Evolutionary conservation across 2,888 invertebrate species (phyloP), one percentile per base, ranked within the genome.

Genomic region (Mesorhabditis belari): DNA sequence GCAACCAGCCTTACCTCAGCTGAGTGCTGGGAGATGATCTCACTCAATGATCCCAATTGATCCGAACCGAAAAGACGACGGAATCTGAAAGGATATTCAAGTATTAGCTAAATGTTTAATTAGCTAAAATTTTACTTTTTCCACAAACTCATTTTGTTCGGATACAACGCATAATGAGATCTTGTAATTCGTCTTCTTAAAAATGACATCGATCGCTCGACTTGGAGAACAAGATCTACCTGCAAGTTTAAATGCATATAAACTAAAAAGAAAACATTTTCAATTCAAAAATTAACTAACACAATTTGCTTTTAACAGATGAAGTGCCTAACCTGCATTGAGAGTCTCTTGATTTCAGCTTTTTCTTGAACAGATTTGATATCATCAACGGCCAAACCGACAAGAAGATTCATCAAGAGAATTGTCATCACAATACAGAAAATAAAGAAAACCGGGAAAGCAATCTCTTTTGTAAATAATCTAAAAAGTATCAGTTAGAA

Each of bases 321-420:
- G 28, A 29, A 35, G n/a, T 50, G 5, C 21, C 59, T 12, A 3
- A 66, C 66, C 61, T 68, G 67, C 76, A 81, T 81, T 44, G 78
- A 80, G n/a, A 81, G 68, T 50, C 81, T 64, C 66, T 82, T 82
- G 17, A 85, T 77, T 12, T 81, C 82, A 21, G 85, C 85, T 66
- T 84, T 81, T 54, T 84, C 83, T 69, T 85, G 84, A 19, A 85
- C 84, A 50, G 81, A 82, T 67, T 84, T 84, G 69, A 85, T 85
- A 76, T 85, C 85, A 71, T 85, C 85, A 29, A 85, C 85, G 63
- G 85, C 85, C 75, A 85, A 74, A 79, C 85, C 85, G 64, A 72
- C 84, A 65, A 82, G 69, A 35, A 82, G 67, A 69, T 82, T 82
- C 81, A 82, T 82, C 59, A 81, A 73, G n/a, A 82, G 73, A 59